Evolutionary conservation across 2,113 vertebrate genomes (phyloP).

Genomic region (Rhinolophus ferrumequinum): DNA sequence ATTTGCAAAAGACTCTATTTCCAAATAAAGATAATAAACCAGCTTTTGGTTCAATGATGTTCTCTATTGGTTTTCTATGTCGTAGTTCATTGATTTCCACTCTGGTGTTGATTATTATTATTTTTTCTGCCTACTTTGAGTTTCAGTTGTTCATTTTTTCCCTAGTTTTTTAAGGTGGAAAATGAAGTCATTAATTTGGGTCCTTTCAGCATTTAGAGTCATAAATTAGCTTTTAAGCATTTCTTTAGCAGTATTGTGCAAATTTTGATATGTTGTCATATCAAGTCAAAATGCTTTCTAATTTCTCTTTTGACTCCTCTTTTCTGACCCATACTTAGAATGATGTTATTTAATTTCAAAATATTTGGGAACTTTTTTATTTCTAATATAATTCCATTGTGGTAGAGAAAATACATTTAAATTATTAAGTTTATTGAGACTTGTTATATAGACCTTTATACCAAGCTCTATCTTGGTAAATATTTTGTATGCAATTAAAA

Average conservation of each 20-base stretch:
- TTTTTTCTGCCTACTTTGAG: background rate
- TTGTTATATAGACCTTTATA: background rate
- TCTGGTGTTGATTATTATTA: background rate
- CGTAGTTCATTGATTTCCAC: background rate
- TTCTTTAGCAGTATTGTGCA: background rate
- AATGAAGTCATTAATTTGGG: background rate
- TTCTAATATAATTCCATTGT: background rate
- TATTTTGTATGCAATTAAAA: background rate
- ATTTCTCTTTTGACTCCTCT: background rate
- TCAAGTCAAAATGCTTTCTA: background rate
- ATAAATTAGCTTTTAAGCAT: background rate
- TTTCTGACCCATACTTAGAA: background rate
- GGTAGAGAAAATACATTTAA: slow-evolving; percentile 1
- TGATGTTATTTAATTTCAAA: background rate
- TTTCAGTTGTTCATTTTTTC: slow-evolving; percentile 6
- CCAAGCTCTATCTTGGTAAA: background rate
- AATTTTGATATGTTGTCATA: background rate
- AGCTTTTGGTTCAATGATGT: background rate
- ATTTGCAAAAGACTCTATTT: slow-evolving; percentile 17
- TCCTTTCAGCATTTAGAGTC: background rate
- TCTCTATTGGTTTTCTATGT: background rate
- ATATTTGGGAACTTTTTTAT: background rate
- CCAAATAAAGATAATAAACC: background rate
- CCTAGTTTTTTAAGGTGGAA: background rate
- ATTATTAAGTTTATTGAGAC: background rate